Evolutionary conservation across 2,113 vertebrate species (phyloP).

Genomic region (Myrmecophaga tridactyla): DNA sequence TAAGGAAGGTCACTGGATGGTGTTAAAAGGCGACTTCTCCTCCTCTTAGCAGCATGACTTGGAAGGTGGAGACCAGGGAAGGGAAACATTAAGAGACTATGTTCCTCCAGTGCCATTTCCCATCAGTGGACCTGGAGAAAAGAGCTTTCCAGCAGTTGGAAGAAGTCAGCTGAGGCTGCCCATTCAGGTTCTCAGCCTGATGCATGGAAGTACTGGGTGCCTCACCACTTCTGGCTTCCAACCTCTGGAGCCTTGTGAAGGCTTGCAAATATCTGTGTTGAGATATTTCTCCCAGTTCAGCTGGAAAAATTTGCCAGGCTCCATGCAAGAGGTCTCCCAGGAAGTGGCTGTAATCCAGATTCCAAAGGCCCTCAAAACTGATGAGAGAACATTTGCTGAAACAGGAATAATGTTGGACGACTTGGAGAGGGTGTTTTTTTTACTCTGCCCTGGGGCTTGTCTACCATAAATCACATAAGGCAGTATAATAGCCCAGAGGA

Average conservation of each 20-base stretch:
- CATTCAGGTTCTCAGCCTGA: neutral
- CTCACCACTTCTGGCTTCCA: neutral
- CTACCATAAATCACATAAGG: neutral
- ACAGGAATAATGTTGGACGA: neutral
- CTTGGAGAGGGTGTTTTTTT: neutral
- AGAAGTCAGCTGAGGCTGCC: neutral
- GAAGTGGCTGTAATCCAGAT: neutral
- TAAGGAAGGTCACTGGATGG: slow-evolving; percentile 68
- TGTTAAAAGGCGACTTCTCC: slow-evolving; percentile 80
- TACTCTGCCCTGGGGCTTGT: neutral
- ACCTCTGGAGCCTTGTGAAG: neutral
- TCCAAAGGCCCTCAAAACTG: neutral
- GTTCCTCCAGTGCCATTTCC: slow-evolving; percentile 61
- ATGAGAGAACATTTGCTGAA: neutral
- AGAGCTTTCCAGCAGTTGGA: neutral
- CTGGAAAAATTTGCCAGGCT: slow-evolving; percentile 1
- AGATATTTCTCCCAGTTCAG: neutral
- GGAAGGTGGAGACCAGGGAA: slow-evolving; percentile 73
- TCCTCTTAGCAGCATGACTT: slow-evolving; percentile 62
- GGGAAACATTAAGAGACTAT: slow-evolving; percentile 72
- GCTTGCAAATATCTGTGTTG: fast-evolving
- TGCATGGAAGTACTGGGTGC: neutral
- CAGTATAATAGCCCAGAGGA: neutral
- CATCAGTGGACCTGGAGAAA: neutral
- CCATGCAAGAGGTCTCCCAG: neutral